Base-by-base conservation (phyloP, 1,140 invertebrate genomes). In the Cylas formicarius region DNA sequence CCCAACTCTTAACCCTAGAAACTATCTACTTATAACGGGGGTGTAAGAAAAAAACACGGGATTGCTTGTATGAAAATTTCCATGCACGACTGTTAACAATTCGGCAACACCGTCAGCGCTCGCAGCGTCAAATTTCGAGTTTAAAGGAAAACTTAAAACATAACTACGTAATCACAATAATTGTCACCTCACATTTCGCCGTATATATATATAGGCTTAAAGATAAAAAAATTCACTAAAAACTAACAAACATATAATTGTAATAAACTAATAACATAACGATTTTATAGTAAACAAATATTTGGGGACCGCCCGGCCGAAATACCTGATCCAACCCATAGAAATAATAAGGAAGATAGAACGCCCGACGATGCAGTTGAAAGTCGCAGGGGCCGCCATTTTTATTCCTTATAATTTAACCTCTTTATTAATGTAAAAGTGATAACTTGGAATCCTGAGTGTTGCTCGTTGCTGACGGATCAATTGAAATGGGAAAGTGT, bases 241-340 rank as follows among this genome's bases (percentile, higher is more conserved):
- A 60, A 59, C 63, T 63, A 65, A 65, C 63, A 63, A 63, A 63
- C 58, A 61, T 62, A 63, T 58, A 51, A 52, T 59, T 53, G 53
- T 59, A 55, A 60, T 60, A 53, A 60, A 60, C 54, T 58, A 58
- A 60, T 55, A 58, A 58, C 57, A 58, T 58, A 58, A 58, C 51
- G 44, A 50, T 48, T 43, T 52, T 43, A 54, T 37, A 46, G 39
- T 44, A 46, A 46, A 40, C 44, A 33, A 34, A 45, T 27, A 26
- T 35, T 24, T 31, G 13, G 16, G 17, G 35, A 40, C n/a, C n/a
- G n/a, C n/a, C n/a, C n/a, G n/a, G n/a, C n/a, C n/a, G n/a, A n/a
- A n/a, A n/a, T n/a, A n/a, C n/a, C n/a, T n/a, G n/a, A n/a, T n/a
- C n/a, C n/a, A n/a, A n/a, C n/a, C n/a, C n/a, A n/a, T n/a, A n/a